Percentiles rank a stretch among this genome's conserved stretches.
Conservation (phyloP, 2,113 vertebrate genomes). For the Setophaga petechia region DNA sequence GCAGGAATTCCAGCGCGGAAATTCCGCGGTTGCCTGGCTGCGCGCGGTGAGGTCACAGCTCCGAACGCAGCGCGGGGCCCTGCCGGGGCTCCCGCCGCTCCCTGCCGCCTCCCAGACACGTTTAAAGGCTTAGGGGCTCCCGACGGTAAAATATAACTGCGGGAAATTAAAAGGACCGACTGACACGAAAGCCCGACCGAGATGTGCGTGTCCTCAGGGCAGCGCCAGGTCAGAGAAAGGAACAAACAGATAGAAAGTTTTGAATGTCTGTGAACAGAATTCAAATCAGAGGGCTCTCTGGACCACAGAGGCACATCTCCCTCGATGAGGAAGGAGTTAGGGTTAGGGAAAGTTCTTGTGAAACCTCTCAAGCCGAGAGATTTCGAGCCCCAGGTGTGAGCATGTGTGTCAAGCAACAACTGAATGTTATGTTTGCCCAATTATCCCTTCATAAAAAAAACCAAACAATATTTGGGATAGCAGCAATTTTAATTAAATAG, state of each 20-base stretch:
- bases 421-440: too few relatives aligned
- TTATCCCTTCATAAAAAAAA: too few relatives aligned
- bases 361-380: background rate
- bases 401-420: background rate
- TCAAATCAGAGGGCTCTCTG: background rate
- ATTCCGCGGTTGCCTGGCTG: background rate
- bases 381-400: background rate
- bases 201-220: background rate
- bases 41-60: background rate
- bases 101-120: too few relatives aligned
- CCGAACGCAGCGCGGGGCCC: rapidly evolving
- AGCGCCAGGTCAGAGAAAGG: background rate
- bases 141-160: rapidly evolving
- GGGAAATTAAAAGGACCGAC: background rate
- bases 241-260: background rate
- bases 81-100: too few relatives aligned
- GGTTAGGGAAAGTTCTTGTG: background rate
- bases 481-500: too few relatives aligned
- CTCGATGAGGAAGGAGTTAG: background rate
- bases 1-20: rapidly evolving
- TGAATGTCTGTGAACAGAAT: background rate
- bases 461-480: too few relatives aligned
- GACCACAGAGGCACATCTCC: background rate
- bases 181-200: background rate
- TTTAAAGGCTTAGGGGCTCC: background rate